Evolutionary conservation across 2,888 invertebrate genomes (phyloP).

Genomic region (Erannis defoliaria): DNA sequence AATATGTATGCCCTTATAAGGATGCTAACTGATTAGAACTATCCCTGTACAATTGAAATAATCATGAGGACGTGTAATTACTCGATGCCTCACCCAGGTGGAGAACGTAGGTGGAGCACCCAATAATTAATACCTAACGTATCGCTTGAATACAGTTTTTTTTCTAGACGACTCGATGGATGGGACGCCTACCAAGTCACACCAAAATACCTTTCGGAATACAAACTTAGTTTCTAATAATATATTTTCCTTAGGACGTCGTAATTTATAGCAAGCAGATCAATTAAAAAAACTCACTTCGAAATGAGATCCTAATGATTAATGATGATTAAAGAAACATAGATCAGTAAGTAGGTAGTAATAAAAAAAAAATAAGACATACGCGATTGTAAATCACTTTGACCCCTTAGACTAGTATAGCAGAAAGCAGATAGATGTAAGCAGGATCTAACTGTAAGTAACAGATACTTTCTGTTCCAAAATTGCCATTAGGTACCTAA

Average conservation of each 20-base stretch:
- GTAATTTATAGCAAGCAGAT: conserved; percentile 3
- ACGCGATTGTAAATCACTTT: conserved; percentile 10
- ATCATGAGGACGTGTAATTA: too few relatives aligned
- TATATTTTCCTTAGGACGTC: neutral
- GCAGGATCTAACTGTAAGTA: conserved; percentile 4
- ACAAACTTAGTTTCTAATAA: too few relatives aligned
- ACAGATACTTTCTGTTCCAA: neutral
- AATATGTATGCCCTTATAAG: too few relatives aligned
- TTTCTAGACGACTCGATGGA: too few relatives aligned
- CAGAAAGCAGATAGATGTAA: conserved; percentile 8
- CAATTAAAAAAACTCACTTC: conserved; percentile 7
- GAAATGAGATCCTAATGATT: conserved; percentile 37
- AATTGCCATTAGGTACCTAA: neutral
- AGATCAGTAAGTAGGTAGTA: neutral
- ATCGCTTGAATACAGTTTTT: too few relatives aligned
- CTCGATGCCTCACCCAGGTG: too few relatives aligned
- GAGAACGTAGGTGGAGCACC: too few relatives aligned
- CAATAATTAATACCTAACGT: too few relatives aligned
- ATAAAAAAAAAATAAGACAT: neutral
- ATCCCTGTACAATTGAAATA: too few relatives aligned
- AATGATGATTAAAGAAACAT: conserved; percentile 11
- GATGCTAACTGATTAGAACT: too few relatives aligned
- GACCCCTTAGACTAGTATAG: conserved; percentile 6
- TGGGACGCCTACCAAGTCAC: too few relatives aligned
- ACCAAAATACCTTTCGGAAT: too few relatives aligned